Base-by-base conservation (phyloP, 2,113 vertebrate species). In the Mastomys coucha region DNA sequence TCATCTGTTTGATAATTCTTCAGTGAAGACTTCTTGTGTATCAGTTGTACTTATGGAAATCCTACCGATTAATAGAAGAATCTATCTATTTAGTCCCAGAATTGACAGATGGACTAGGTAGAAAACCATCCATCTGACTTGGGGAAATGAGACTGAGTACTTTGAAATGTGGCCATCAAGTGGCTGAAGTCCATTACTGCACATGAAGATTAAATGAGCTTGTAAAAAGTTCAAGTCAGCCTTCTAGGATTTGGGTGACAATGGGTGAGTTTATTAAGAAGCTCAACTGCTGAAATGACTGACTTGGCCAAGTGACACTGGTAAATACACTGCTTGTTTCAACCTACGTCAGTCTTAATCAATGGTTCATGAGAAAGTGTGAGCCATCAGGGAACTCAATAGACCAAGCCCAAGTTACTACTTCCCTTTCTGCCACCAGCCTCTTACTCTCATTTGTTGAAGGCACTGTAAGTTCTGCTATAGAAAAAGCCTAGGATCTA, bases 81-180 rank as follows among this genome's bases (percentile, higher is more conserved):
- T 1, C 82, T 45, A 51, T 94, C 75, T 80, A 88, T 88, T 88
- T 92, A 69, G 53, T 76, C 36, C 22, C 51, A 92, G 53, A 63
- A 13, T 49, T n/a, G 88, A 86, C 2, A 58, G 28, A 89, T 20
- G 65, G 14, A 19, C 69, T 26, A 93, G 0, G 70, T 0, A 65
- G 53, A 91, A 96, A 92, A 97, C 67, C 26, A 26, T 33, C 26
- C n/a, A 31, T 11, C 60, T 82, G 65, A 93, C 65, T 39, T 95
- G 7, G n/a, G 22, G 49, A 39, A 78, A 31, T 26, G 58, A 96
- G 53, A 91, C 69, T 72, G 89, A 96, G 39, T 63, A 73, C 85
- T 98, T 98, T 77, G 75, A 98, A 96, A 96, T 69, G 96, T 92
- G 97, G 97, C 97, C 98, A 97, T 98, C 98, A 96, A 81, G 80